A percentile compares a stretch with the other conserved stretches of the same genome.
Conservation (phyloP, 2,113 vertebrate species). For the Oophaga pumilio region DNA sequence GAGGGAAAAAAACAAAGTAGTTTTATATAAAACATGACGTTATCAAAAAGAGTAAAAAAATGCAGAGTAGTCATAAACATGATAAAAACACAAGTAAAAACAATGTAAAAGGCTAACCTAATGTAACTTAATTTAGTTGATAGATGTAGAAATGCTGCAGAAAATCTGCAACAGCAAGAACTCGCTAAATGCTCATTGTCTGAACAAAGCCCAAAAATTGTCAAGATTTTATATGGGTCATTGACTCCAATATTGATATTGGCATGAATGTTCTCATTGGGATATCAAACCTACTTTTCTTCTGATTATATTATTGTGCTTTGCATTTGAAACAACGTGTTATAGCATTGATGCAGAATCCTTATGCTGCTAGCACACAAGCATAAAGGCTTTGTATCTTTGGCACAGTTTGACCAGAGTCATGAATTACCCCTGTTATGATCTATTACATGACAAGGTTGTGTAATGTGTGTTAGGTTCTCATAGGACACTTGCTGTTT, state of each 20-base stretch:
- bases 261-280: not conserved
- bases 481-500: conserved; percentile 47
- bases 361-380: not conserved
- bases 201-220: too few relatives aligned
- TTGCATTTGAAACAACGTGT: not conserved
- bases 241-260: not conserved
- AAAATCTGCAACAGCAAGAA: too few relatives aligned
- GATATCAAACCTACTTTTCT: not conserved
- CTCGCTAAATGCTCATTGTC: too few relatives aligned
- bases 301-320: not conserved
- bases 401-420: conserved; percentile 34
- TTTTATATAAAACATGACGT: too few relatives aligned
- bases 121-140: too few relatives aligned
- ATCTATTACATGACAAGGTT: conserved; percentile 45
- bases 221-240: too few relatives aligned
- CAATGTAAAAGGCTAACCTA: too few relatives aligned
- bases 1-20: too few relatives aligned
- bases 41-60: too few relatives aligned
- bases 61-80: too few relatives aligned
- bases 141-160: too few relatives aligned
- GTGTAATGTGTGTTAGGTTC: conserved; percentile 44
- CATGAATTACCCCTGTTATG: conserved; percentile 41
- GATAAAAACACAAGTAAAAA: too few relatives aligned
- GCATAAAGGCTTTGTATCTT: not conserved
- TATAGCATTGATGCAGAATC: not conserved